A percentile compares a stretch with the other conserved stretches of the same genome.
Evolutionary conservation across 2,113 vertebrate genomes (phyloP).

Genomic region (Octodon degus): DNA sequence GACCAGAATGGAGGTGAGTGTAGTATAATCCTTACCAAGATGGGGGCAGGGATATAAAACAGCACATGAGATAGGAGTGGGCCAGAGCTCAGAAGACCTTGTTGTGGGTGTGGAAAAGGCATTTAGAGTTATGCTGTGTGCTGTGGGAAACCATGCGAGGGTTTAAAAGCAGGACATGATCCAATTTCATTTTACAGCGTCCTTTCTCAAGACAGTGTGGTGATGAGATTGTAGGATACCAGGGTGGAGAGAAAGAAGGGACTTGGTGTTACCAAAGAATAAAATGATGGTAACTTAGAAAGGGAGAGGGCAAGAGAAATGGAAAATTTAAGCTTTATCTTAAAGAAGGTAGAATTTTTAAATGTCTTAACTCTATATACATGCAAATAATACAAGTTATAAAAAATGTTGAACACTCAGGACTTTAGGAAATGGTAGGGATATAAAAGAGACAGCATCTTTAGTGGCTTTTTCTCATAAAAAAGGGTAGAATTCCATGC

Average conservation of each 20-base stretch:
- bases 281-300: neutral
- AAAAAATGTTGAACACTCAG: neutral
- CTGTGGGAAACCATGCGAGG: neutral
- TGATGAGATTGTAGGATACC: neutral
- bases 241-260: neutral
- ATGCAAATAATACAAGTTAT: too few relatives aligned
- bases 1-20: neutral
- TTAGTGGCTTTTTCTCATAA: neutral
- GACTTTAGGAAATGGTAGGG: neutral
- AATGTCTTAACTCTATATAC: neutral
- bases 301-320: neutral
- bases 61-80: neutral
- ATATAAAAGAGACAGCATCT: neutral
- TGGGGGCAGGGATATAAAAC: neutral
- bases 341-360: neutral
- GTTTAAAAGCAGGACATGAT: slow-evolving; percentile 30
- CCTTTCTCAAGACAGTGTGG: neutral
- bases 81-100: neutral
- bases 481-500: neutral
- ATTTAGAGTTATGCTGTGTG: neutral
- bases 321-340: neutral
- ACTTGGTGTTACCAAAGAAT: neutral
- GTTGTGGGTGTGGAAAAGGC: neutral
- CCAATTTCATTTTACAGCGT: slow-evolving; percentile 54
- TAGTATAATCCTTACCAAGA: neutral